Base-by-base conservation (phyloP, 35 echinoderm and acorn worm species). In the Eucidaris tribuloides region DNA sequence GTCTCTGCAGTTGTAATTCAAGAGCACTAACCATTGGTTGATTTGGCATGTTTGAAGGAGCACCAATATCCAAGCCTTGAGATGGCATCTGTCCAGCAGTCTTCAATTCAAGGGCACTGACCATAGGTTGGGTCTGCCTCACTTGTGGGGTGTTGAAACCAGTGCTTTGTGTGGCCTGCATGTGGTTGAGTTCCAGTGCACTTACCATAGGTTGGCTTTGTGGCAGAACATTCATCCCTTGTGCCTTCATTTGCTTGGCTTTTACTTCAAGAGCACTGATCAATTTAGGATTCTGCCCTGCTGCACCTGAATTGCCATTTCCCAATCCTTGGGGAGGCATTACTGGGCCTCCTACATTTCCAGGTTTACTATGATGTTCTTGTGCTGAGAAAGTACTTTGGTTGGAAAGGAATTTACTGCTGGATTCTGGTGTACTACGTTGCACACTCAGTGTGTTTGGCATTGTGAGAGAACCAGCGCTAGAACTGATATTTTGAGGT, bases 191-290 rank as follows among this genome's bases (percentile, higher is more conserved):
- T 36, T 74, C 28, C 33, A 74, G 37, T 3, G 68, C 68, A 14
- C 68, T 74, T 15, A 74, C 68, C 68, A 74, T 74, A 2, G 68
- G 68, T n/a, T 74, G 41, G 41, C 37, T 74, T 1, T 9, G 61
- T 14, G 68, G 5, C 4, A 44, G 68, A 44, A n/a, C 25, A 7
- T 74, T 38, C 41, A 74, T 41, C 24, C 68, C 68, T 5, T 27
- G 37, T 74, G 38, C 68, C 23, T 74, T 33, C 68, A 74, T 74
- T 9, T 74, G 68, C 68, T 74, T 74, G 22, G 41, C 68, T 74
- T 74, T 74, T 2, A 74, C 35, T 44, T 74, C 68, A 1, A 74
- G 25, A 19, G 68, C 68, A 74, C 68, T 44, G 2, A 74, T 74
- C 29, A 74, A 34, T 32, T 34, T 34, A 4, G 61, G 22, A 33